These are phyloP conservation scores for Agelastica alni DNA, from an alignment of 2,888 invertebrate genomes.

Conservation along the genomic window DNA sequence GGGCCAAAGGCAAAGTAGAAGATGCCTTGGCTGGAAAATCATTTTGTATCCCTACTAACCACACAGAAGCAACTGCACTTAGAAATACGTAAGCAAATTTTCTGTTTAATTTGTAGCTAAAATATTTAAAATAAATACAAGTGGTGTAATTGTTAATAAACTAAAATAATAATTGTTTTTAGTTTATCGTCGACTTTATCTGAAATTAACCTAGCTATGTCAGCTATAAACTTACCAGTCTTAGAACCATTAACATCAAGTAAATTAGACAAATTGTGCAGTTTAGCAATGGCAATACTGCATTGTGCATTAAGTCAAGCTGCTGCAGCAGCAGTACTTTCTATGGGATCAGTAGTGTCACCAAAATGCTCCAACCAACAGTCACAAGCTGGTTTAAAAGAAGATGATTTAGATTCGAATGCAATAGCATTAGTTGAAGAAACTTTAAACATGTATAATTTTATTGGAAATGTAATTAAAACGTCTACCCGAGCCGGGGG, in stretches of 20 bases:
- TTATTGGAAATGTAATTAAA: slow-evolving; percentile 79
- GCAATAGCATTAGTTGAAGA: slow-evolving; percentile 86
- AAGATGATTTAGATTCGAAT: slow-evolving; percentile 80
- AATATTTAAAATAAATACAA: too few species aligned
- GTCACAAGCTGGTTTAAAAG: slow-evolving; percentile 51
- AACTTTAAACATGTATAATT: slow-evolving; percentile 82
- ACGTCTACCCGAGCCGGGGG: slow-evolving; percentile 86
- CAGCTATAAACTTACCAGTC: slow-evolving; percentile 83
- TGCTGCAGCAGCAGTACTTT: slow-evolving; percentile 65
- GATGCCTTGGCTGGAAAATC: slow-evolving; percentile 69
- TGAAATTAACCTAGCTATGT: slow-evolving; percentile 82
- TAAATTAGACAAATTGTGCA: slow-evolving; percentile 81
- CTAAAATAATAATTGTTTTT: too few species aligned
- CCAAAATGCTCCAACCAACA: slow-evolving; percentile 60
- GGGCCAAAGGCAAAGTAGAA: slow-evolving; percentile 66
- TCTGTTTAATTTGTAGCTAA: not conserved
- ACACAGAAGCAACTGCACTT: slow-evolving; percentile 71
- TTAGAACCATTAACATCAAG: slow-evolving; percentile 84
- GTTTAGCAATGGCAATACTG: slow-evolving; percentile 81
- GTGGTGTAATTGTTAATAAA: too few species aligned
- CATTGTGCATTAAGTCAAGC: slow-evolving; percentile 78
- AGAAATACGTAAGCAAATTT: slow-evolving; percentile 63
- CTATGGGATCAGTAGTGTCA: slow-evolving; percentile 62
- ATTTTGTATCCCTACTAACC: slow-evolving; percentile 68
- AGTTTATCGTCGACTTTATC: slow-evolving; percentile 80